Evolutionary conservation across 2,888 invertebrate genomes (phyloP).

Genomic region (Dynastes maya): DNA sequence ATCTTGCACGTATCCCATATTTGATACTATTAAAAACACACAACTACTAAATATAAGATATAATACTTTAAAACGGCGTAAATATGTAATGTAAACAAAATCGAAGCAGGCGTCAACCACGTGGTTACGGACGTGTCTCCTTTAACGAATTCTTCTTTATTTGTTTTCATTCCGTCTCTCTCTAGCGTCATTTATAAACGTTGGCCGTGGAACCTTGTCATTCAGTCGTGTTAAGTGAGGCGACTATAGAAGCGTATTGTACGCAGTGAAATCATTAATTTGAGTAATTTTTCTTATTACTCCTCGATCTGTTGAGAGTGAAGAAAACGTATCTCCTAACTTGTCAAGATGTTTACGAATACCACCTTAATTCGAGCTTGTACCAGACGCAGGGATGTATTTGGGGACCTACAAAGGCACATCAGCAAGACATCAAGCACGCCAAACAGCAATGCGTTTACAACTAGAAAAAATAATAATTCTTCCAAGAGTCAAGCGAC

Average conservation of each 20-base stretch:
- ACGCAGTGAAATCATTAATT: background rate
- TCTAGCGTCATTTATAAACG: constrained; percentile 62
- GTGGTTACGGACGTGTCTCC: constrained; percentile 48
- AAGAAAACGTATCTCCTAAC: background rate
- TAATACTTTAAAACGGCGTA: background rate
- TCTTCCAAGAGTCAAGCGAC: constrained; percentile 32
- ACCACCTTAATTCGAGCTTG: constrained; percentile 55
- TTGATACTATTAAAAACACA: no score
- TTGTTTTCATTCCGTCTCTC: constrained; percentile 66
- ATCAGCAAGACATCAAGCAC: constrained; percentile 77
- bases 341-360: constrained; percentile 55
- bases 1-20: no score
- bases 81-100: constrained; percentile 27
- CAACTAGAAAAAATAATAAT: constrained; percentile 66
- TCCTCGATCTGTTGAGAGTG: background rate
- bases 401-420: constrained; percentile 62
- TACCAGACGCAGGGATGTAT: constrained; percentile 62
- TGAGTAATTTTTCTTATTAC: background rate
- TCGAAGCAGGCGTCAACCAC: constrained; percentile 53
- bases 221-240: constrained; percentile 54
- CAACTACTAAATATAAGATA: background rate
- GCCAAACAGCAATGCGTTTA: constrained; percentile 74
- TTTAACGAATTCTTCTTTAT: constrained; percentile 35
- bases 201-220: constrained; percentile 54
- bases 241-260: background rate